Conservation (phyloP, 2,888 invertebrate genomes). For the Melipona bicolor region DNA sequence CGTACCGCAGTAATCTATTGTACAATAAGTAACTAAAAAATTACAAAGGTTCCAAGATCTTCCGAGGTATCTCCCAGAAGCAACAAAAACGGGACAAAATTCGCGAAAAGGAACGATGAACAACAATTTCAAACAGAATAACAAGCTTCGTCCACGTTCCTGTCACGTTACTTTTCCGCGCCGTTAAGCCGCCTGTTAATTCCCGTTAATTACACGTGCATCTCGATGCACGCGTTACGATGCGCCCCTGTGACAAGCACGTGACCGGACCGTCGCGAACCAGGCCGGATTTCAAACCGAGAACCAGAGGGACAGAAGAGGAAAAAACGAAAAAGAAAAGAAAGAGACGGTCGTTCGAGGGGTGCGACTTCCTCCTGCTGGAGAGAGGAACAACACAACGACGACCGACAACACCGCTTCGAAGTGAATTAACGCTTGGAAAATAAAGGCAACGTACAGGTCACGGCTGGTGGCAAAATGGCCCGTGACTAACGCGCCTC, state of each 20-base stretch:
- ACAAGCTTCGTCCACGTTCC: too few species aligned
- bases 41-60: too few species aligned
- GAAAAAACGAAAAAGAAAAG: too few species aligned
- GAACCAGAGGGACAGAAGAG: neutral
- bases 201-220: constrained; percentile 69
- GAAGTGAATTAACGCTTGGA: constrained; percentile 66
- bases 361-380: constrained; percentile 17
- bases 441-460: constrained; percentile 75
- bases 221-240: constrained; percentile 70
- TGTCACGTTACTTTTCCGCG: constrained; percentile 45
- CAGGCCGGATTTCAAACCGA: constrained; percentile 75
- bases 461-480: constrained; percentile 84
- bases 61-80: too few species aligned
- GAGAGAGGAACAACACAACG: neutral
- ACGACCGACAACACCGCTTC: constrained; percentile 2
- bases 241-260: constrained; percentile 81
- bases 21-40: too few species aligned
- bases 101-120: too few species aligned
- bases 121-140: too few species aligned
- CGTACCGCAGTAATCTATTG: too few species aligned
- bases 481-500: constrained; percentile 82
- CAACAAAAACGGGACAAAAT: too few species aligned
- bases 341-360: neutral
- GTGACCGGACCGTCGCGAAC: constrained; percentile 75
- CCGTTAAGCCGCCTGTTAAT: constrained; percentile 62